Conservation (phyloP, 2,797 vertebrate genomes). For the Cossypha polioptera region DNA sequence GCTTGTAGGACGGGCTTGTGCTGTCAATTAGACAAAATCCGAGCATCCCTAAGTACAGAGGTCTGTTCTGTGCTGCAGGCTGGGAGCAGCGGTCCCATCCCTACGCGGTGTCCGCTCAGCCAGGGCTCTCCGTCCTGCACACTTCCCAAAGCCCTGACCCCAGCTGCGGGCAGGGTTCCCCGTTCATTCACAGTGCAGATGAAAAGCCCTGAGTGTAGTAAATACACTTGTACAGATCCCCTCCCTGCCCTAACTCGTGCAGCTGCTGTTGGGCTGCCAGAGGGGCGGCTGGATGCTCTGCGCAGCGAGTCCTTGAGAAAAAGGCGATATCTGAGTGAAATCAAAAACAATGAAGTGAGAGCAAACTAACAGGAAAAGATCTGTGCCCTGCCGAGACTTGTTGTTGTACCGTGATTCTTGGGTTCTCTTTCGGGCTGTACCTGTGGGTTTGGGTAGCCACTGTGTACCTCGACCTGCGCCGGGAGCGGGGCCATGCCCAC, state of each 20-base stretch:
- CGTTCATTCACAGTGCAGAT: background rate
- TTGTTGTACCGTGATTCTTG: background rate
- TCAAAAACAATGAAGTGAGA: rapidly evolving
- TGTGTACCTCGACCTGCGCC: background rate
- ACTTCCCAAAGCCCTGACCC: rapidly evolving
- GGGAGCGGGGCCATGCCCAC: background rate
- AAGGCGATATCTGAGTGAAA: rapidly evolving
- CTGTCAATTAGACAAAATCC: background rate
- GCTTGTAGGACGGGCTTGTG: background rate
- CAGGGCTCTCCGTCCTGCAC: rapidly evolving
- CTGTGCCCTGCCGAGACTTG: background rate
- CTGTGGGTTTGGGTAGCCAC: rapidly evolving
- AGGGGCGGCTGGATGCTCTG: background rate
- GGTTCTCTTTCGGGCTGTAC: background rate
- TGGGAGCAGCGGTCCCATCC: rapidly evolving
- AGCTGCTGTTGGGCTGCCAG: rapidly evolving
- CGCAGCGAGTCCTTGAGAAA: rapidly evolving
- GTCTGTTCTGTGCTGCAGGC: background rate
- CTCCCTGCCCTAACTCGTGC: background rate
- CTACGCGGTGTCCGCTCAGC: rapidly evolving
- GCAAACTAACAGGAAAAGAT: background rate
- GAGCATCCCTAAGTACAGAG: rapidly evolving
- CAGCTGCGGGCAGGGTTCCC: background rate
- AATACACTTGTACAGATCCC: rapidly evolving
- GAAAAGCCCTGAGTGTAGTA: rapidly evolving